Base-by-base conservation (phyloP, 1,140 invertebrate species). In the Phenacoccus solenopsis region DNA sequence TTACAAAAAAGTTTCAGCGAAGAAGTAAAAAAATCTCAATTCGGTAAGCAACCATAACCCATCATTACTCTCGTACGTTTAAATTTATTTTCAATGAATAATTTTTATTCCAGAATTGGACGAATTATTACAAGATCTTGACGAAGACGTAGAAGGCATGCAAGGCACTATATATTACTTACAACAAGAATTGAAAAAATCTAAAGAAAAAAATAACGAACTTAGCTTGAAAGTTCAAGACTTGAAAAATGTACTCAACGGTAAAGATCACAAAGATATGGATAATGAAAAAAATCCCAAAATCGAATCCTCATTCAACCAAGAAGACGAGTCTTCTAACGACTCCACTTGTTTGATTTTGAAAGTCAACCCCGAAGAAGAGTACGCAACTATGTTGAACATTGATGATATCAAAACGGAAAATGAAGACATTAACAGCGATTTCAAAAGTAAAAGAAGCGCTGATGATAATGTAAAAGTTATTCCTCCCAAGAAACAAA, bases 101-200 rank as follows among this genome's bases (percentile, higher is more conserved):
- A 70, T 74, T 38, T 75, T 75, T 75, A 78, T 83, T 77, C 76
- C 81, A 93, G 95, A 98, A 80, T 80, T 97, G 74, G 95, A 98
- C 77, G 94, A 97, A 76, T 93, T 98, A 78, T 82, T 98, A 27
- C 90, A 94, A 79, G 96, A 98, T 77, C 79, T 98, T 67, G 96
- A 98, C 76, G 95, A 97, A 79, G 95, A 98, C 79, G 92, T 98
- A 13, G 96, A 98, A 80, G 95, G 94, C 4, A 96, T 98, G 93
- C 95, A 98, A 80, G 94, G 92, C 76, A 98, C 95, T 70, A 96
- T 98, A 75, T 87, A 93, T 77, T 92, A 91, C 79, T 82, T 98
- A 68, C 94, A 98, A 77, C 91, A 94, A 77, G 93, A 98, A 78
- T 78, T 98, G 61, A 84, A 90, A 56, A 89, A 89, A 74, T 82